These are phyloP conservation scores for Dendrolimus houi DNA, from an alignment of 2,888 invertebrate species.

Conservation along the genomic window DNA sequence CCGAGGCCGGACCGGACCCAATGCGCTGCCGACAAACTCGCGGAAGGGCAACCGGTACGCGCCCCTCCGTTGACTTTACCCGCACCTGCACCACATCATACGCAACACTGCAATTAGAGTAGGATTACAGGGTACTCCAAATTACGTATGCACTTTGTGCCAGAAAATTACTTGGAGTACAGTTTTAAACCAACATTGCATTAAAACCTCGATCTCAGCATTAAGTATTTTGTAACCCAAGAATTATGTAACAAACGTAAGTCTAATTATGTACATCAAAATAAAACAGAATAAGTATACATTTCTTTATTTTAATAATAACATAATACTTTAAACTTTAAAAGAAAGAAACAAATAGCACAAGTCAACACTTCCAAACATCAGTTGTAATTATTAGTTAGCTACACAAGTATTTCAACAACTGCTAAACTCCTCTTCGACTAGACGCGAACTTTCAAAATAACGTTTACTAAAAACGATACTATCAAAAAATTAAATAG, in stretches of 20 bases:
- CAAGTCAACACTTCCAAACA: slow-evolving; percentile 34
- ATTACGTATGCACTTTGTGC: no score
- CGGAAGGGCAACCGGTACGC: slow-evolving; percentile 6
- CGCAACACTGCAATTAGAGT: background rate
- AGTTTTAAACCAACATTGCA: no score
- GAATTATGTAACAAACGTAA: background rate
- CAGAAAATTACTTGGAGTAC: no score
- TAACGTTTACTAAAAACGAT: slow-evolving; percentile 1
- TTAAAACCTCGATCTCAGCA: no score
- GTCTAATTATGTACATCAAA: slow-evolving; percentile 3
- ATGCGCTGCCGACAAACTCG: background rate
- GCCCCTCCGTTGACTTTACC: slow-evolving; percentile 1
- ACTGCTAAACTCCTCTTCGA: background rate
- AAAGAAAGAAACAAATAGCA: slow-evolving; percentile 40
- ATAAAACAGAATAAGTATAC: slow-evolving; percentile 19
- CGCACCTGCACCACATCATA: slow-evolving; percentile 15
- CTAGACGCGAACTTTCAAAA: background rate
- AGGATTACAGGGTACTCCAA: background rate
- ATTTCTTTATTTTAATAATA: slow-evolving; percentile 41
- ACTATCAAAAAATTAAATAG: background rate
- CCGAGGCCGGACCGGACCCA: background rate
- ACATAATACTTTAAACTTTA: slow-evolving; percentile 47
- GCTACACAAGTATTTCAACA: background rate
- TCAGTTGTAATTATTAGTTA: background rate
- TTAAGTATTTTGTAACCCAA: no score